These are phyloP conservation scores for Tiliqua scincoides DNA, from an alignment of 2,113 vertebrate species.

Conservation along the genomic window DNA sequence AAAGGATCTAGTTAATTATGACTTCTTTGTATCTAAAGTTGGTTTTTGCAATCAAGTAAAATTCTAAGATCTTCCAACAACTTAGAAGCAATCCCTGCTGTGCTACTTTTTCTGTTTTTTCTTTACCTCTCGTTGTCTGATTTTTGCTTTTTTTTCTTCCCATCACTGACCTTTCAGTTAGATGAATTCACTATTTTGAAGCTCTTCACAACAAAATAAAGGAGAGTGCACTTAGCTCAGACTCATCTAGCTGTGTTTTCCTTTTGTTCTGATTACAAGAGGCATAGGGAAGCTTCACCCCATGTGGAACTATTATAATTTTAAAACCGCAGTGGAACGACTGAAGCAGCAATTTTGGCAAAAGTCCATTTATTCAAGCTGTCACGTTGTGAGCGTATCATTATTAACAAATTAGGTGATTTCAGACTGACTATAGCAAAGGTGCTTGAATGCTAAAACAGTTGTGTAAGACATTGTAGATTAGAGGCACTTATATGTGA, in stretches of 20 bases:
- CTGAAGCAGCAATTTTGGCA: not conserved
- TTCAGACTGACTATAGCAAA: not conserved
- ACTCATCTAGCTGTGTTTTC: not conserved
- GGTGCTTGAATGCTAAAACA: not conserved
- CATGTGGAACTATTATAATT: not conserved
- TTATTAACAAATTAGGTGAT: not conserved
- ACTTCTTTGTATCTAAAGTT: not conserved
- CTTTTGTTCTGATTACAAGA: constrained; percentile 9
- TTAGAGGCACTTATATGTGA: not conserved
- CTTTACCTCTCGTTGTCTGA: not conserved
- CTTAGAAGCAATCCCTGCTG: constrained; percentile 12
- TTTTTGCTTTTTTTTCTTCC: not conserved
- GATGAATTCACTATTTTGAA: constrained; percentile 22
- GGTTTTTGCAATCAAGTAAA: constrained; percentile 20
- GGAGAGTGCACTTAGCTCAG: not conserved
- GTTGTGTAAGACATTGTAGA: not conserved
- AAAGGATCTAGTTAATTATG: not conserved
- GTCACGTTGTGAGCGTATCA: not conserved
- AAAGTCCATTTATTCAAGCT: not conserved
- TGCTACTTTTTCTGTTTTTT: not conserved
- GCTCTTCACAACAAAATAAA: not conserved
- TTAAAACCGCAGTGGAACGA: not conserved
- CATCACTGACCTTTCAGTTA: constrained; percentile 11
- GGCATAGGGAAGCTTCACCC: not conserved
- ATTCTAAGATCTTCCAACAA: not conserved